phyloP scores from a whole-genome alignment of 2,888 invertebrate species.

The Anthrax anthrax region DNA sequence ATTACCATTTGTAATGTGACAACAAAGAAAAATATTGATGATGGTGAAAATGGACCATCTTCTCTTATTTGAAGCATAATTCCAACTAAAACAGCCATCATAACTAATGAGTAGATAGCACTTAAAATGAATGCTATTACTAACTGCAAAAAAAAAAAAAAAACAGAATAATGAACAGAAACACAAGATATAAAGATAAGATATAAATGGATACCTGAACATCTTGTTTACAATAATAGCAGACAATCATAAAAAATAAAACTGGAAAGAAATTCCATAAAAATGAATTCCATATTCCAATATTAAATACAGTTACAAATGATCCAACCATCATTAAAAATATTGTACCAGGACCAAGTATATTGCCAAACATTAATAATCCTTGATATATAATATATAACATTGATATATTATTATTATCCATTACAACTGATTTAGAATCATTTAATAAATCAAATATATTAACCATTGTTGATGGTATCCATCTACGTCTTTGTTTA shows the following conservation, averaged over 20 bases:
- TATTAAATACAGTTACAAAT: constrained; percentile 54
- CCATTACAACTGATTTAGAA: constrained; percentile 59
- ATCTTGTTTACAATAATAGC: constrained; percentile 45
- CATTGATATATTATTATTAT: constrained; percentile 81
- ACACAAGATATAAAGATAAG: background rate
- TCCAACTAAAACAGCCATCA: constrained; percentile 76
- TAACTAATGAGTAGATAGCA: constrained; percentile 63
- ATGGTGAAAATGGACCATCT: constrained; percentile 68
- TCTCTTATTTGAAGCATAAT: constrained; percentile 62
- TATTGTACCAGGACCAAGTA: constrained; percentile 59
- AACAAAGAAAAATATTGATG: constrained; percentile 68
- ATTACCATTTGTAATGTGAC: constrained; percentile 53
- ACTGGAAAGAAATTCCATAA: constrained; percentile 53
- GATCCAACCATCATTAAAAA: constrained; percentile 68
- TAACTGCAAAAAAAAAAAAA: constrained; percentile 36
- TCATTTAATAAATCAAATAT: constrained; percentile 75
- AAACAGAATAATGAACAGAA: no score
- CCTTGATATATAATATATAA: constrained; percentile 62
- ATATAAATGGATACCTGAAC: constrained; percentile 39
- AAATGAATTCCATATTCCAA: constrained; percentile 54
- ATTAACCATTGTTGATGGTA: constrained; percentile 91
- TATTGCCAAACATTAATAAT: constrained; percentile 54
- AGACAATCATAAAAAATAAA: constrained; percentile 47
- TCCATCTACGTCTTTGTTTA: constrained; percentile 89
- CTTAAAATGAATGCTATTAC: constrained; percentile 61